phyloP scores from a whole-genome alignment of 2,113 vertebrate genomes.

The Upupa epops region DNA sequence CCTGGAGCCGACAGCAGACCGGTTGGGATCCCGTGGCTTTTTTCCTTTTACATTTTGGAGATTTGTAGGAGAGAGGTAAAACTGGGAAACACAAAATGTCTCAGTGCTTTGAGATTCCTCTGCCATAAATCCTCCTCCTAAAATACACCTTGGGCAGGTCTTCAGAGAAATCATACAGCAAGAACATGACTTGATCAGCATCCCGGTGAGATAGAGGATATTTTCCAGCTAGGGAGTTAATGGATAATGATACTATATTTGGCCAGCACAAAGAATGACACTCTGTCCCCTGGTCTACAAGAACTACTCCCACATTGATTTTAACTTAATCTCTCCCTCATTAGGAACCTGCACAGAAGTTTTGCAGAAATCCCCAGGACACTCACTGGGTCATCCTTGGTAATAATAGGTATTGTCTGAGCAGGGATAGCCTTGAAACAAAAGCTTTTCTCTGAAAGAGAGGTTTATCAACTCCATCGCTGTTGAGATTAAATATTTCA shows the following conservation, averaged over 20 bases:
- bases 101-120: conserved; percentile 1
- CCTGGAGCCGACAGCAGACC: neutral
- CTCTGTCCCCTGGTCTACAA: conserved; percentile 60
- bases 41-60: neutral
- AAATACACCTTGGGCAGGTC: conserved; percentile 9
- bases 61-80: neutral
- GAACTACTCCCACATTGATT: conserved; percentile 72
- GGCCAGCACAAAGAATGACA: conserved; percentile 67
- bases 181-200: conserved; percentile 53
- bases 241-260: conserved; percentile 67
- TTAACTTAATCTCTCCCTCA: conserved; percentile 70
- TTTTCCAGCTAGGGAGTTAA: conserved; percentile 62
- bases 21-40: neutral
- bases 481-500: conserved; percentile 70
- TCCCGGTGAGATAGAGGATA: conserved; percentile 50
- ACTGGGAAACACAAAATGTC: neutral
- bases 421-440: conserved; percentile 39
- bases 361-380: conserved; percentile 66
- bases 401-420: conserved; percentile 57
- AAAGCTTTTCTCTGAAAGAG: conserved; percentile 65
- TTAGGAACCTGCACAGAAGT: conserved; percentile 67
- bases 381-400: conserved; percentile 56
- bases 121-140: neutral
- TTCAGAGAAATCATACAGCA: conserved; percentile 46
- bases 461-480: conserved; percentile 63